phyloP scores from a whole-genome alignment of 2,888 invertebrate species.

The Cheilosia pagana region DNA sequence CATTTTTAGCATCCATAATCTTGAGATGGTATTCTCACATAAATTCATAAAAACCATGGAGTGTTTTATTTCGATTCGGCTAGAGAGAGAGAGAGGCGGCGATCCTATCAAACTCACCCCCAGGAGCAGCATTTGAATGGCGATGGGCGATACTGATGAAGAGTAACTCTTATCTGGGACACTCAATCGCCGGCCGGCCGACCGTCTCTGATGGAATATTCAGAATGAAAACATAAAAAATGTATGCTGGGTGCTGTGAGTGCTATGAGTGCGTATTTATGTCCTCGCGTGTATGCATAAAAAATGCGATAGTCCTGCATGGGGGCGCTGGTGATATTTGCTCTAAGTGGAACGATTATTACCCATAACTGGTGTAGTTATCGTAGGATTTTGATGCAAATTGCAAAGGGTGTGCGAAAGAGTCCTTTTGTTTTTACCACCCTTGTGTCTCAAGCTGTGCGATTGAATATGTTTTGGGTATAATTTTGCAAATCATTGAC shows the following conservation, averaged over 20 bases:
- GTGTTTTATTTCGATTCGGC: conserved; percentile 62
- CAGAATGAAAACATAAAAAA: conserved; percentile 74
- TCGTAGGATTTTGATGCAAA: conserved; percentile 21
- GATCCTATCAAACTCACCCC: conserved; percentile 63
- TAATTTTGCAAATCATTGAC: conserved; percentile 70
- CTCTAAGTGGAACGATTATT: conserved; percentile 75
- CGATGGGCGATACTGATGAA: conserved; percentile 46
- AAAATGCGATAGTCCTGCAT: conserved; percentile 55
- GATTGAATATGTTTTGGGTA: conserved; percentile 72
- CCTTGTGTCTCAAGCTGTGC: conserved; percentile 56
- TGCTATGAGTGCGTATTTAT: conserved; percentile 61
- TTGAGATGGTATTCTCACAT: conserved; percentile 73
- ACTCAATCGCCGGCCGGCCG: conserved; percentile 52
- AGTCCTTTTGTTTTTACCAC: conserved; percentile 48
- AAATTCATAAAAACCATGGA: conserved; percentile 74
- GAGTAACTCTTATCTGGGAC: conserved; percentile 70
- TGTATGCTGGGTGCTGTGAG: conserved; percentile 35
- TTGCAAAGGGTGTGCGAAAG: conserved; percentile 15
- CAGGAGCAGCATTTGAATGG: conserved; percentile 18
- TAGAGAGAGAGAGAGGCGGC: not conserved
- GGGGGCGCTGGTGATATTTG: conserved; percentile 66
- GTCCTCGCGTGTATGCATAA: conserved; percentile 72
- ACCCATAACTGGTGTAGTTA: conserved; percentile 71
- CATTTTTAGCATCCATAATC: conserved; percentile 71
- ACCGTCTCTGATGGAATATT: conserved; percentile 47